A percentile compares a stretch with the other conserved stretches of the same genome.
Conservation (phyloP, 2,113 vertebrate genomes). For the Stigmatopora nigra region DNA sequence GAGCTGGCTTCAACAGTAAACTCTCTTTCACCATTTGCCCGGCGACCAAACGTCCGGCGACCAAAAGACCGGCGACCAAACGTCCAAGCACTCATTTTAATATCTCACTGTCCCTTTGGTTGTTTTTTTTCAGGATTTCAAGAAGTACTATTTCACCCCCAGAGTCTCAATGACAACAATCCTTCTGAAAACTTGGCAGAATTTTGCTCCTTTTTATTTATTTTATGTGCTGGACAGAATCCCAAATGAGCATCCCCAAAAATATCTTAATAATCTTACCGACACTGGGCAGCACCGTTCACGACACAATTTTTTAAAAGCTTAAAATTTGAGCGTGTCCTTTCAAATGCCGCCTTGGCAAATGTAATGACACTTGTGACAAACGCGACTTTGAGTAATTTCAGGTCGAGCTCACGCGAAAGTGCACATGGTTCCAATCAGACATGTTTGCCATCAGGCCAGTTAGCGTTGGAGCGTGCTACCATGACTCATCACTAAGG, state of each 20-base stretch:
- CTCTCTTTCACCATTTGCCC: too few species aligned
- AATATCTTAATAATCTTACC: neutral
- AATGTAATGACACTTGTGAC: neutral
- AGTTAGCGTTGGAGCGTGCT: conserved; percentile 1
- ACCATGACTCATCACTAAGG: conserved; percentile 4
- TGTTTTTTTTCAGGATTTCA: too few species aligned
- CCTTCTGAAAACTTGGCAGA: neutral
- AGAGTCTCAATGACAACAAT: neutral
- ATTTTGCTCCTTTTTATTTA: too few species aligned
- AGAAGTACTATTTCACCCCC: neutral
- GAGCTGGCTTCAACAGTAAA: too few species aligned
- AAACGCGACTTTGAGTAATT: neutral
- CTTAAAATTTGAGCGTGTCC: neutral
- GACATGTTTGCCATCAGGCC: neutral
- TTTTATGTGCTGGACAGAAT: neutral
- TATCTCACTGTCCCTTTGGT: too few species aligned
- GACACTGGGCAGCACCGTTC: neutral
- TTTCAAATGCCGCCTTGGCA: neutral
- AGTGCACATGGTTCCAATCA: conserved; percentile 1
- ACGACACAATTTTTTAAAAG: neutral
- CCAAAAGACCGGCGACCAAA: too few species aligned
- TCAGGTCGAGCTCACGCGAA: neutral
- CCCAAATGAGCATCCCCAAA: neutral
- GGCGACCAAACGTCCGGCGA: too few species aligned
- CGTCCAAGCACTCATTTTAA: too few species aligned